Conservation (phyloP, 2,888 invertebrate genomes). For the Agriopis aurantiaria region DNA sequence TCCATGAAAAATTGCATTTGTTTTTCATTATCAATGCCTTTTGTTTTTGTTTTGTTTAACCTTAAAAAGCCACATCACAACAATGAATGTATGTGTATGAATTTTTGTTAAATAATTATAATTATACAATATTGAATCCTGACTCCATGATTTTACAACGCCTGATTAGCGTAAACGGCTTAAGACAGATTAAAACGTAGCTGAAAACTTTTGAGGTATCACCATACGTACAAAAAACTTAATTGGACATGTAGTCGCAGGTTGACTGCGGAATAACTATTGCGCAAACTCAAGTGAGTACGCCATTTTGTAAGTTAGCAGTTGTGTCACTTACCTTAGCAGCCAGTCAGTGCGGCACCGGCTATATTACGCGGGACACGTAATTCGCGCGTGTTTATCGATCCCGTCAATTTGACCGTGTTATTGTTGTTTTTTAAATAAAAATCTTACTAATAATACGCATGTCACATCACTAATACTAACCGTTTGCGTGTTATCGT, state of each 20-base stretch:
- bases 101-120: not conserved
- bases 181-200: slow-evolving; percentile 5
- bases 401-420: slow-evolving; percentile 59
- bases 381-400: slow-evolving; percentile 62
- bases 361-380: slow-evolving; percentile 53
- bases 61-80: no score
- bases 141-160: not conserved
- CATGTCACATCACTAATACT: slow-evolving; percentile 45
- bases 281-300: slow-evolving; percentile 47
- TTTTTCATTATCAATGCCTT: no score
- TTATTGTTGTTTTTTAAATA: slow-evolving; percentile 74
- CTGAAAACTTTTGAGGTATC: slow-evolving; percentile 28
- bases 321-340: slow-evolving; percentile 15
- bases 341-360: slow-evolving; percentile 68
- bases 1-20: no score
- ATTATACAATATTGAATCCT: not conserved
- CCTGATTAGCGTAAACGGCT: slow-evolving; percentile 1
- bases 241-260: slow-evolving; percentile 17
- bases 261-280: slow-evolving; percentile 44
- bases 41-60: no score
- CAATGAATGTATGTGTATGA: no score
- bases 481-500: slow-evolving; percentile 59
- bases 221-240: slow-evolving; percentile 28
- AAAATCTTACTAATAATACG: slow-evolving; percentile 71
- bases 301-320: slow-evolving; percentile 48